Evolutionary conservation across 2,888 invertebrate species (phyloP).

Genomic region (Taenaris catops): DNA sequence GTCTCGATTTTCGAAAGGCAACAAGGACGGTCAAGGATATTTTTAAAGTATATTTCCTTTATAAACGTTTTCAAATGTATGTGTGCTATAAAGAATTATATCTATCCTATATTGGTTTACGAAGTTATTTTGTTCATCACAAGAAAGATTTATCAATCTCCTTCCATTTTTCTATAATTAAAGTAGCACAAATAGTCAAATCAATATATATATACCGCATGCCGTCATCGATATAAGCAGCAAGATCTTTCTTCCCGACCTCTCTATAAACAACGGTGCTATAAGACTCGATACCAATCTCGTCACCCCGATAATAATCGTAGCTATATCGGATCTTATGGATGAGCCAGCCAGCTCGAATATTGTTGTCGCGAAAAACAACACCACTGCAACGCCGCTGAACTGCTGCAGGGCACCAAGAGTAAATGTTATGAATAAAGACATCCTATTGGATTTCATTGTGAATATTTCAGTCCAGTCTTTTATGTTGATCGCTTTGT

Average conservation of each 20-base stretch:
- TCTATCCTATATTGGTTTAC: too few relatives aligned
- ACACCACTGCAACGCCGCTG: conserved; percentile 36
- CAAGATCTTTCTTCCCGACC: conserved; percentile 36
- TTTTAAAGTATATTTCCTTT: too few relatives aligned
- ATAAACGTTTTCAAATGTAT: too few relatives aligned
- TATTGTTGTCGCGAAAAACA: conserved; percentile 40
- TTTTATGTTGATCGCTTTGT: conserved; percentile 22
- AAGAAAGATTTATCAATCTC: too few relatives aligned
- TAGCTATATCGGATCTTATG: conserved; percentile 36
- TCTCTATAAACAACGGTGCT: conserved; percentile 38
- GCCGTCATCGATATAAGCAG: conserved; percentile 35
- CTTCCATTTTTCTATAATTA: too few relatives aligned
- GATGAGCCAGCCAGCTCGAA: conserved; percentile 38
- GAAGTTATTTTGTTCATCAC: too few relatives aligned
- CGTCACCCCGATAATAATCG: conserved; percentile 36
- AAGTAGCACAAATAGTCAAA: too few relatives aligned
- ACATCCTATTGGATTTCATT: conserved; percentile 35
- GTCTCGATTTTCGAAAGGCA: too few relatives aligned
- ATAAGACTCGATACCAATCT: conserved; percentile 33
- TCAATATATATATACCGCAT: conserved; percentile 25
- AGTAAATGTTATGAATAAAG: conserved; percentile 35
- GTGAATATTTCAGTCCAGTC: conserved; percentile 33
- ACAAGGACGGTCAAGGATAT: too few relatives aligned
- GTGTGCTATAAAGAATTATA: too few relatives aligned
- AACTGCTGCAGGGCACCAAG: conserved; percentile 34